Conservation (phyloP, 2,797 vertebrate species). For the Squalus acanthias region DNA sequence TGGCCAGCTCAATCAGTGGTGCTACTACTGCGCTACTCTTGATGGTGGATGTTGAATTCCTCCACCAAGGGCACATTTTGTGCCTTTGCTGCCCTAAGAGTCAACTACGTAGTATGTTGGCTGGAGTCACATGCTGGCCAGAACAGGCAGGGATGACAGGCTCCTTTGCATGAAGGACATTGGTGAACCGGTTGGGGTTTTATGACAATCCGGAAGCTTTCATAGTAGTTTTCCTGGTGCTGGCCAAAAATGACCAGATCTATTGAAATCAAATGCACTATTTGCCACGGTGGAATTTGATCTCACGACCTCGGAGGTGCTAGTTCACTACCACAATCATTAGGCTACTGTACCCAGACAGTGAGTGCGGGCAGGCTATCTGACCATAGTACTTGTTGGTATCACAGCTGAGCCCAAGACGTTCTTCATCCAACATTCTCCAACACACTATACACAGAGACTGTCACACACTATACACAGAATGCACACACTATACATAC, state of each 20-base stretch:
- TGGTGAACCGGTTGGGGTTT: not conserved
- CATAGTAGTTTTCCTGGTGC: not conserved
- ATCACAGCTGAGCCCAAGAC: not conserved
- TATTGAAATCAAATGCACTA: not conserved
- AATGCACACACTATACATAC: too few relatives aligned
- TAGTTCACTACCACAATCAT: not conserved
- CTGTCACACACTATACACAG: too few relatives aligned
- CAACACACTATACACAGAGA: too few relatives aligned
- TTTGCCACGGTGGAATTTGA: not conserved
- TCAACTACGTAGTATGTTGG: not conserved
- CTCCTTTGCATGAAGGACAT: not conserved
- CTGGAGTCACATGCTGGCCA: not conserved
- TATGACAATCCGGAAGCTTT: not conserved
- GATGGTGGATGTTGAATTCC: too few relatives aligned
- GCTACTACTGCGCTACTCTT: too few relatives aligned
- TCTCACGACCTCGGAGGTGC: not conserved
- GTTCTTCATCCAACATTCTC: not conserved
- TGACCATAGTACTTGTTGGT: not conserved
- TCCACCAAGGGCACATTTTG: too few relatives aligned
- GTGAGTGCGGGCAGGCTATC: not conserved
- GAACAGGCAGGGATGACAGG: not conserved
- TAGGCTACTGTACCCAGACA: not conserved
- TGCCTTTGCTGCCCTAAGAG: not conserved
- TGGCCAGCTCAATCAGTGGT: too few relatives aligned
- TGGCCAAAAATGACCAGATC: not conserved